phyloP scores from a whole-genome alignment of 2,888 invertebrate genomes.

The Nipponacmea schrenckii region DNA sequence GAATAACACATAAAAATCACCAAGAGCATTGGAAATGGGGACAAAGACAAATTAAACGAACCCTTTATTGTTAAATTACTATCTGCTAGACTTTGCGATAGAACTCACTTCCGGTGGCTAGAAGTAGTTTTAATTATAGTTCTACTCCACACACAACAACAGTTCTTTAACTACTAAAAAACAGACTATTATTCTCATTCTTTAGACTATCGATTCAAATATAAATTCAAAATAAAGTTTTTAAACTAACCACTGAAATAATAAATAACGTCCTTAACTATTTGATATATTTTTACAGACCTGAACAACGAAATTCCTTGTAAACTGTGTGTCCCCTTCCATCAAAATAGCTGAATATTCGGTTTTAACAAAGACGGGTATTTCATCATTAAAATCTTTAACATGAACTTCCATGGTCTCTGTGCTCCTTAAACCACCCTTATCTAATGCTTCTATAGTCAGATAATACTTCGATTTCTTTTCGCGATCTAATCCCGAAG shows the following conservation, averaged over 20 bases:
- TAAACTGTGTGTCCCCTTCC: conserved; percentile 80
- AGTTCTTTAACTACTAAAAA: too few species aligned
- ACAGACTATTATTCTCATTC: too few species aligned
- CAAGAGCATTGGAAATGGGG: neutral
- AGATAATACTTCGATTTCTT: conserved; percentile 82
- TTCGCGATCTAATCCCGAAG: conserved; percentile 77
- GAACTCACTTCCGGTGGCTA: too few species aligned
- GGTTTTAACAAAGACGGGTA: conserved; percentile 49
- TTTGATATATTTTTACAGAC: conserved; percentile 51
- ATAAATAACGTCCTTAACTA: too few species aligned
- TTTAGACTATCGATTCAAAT: too few species aligned
- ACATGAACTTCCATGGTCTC: conserved; percentile 52
- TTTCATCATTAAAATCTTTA: conserved; percentile 58
- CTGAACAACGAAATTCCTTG: conserved; percentile 79
- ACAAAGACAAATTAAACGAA: neutral
- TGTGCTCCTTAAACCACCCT: conserved; percentile 73
- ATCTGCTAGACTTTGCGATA: neutral
- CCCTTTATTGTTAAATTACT: neutral
- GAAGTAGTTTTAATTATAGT: too few species aligned
- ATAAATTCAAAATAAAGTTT: too few species aligned
- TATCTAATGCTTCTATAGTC: conserved; percentile 82
- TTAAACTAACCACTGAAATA: too few species aligned
- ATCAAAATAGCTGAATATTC: conserved; percentile 71
- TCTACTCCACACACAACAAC: too few species aligned
- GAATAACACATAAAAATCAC: conserved; percentile 11